Percentiles rank a stretch among this genome's conserved stretches.
Evolutionary conservation across 2,888 invertebrate genomes (phyloP).

Genomic region (Ennomos erosarius): DNA sequence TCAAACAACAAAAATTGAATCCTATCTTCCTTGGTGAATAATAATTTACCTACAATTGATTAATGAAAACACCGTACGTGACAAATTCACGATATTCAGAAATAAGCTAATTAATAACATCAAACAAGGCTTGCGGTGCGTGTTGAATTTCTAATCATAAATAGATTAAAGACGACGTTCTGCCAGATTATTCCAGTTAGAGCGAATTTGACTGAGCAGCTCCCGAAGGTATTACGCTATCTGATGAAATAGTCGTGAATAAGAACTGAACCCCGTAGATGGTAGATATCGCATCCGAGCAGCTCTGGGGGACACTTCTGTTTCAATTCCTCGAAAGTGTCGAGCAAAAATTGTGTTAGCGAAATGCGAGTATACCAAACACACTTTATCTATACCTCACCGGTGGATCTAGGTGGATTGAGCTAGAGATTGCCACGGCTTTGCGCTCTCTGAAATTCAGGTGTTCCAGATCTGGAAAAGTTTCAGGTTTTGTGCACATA

Average conservation of each 20-base stretch:
- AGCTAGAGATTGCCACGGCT: slow-evolving; percentile 37
- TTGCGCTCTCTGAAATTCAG: slow-evolving; percentile 22
- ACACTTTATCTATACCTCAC: slow-evolving; percentile 19
- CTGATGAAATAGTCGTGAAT: slow-evolving; percentile 31
- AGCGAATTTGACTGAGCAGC: slow-evolving; percentile 8
- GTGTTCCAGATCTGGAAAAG: not conserved
- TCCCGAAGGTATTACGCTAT: slow-evolving; percentile 18
- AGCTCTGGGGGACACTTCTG: slow-evolving; percentile 68
- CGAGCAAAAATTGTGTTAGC: slow-evolving; percentile 70
- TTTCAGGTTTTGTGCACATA: not conserved
- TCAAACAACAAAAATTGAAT: slow-evolving; percentile 25
- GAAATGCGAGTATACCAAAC: slow-evolving; percentile 40
- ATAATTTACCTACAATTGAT: slow-evolving; percentile 8
- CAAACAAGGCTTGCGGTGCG: slow-evolving; percentile 10
- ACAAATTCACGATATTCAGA: slow-evolving; percentile 26
- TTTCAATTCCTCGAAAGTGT: slow-evolving; percentile 75
- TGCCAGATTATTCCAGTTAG: slow-evolving; percentile 2
- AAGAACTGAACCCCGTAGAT: slow-evolving; percentile 44
- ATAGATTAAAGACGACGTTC: slow-evolving; percentile 11
- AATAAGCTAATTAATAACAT: slow-evolving; percentile 23
- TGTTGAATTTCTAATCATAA: slow-evolving; percentile 18
- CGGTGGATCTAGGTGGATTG: slow-evolving; percentile 24
- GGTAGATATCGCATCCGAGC: slow-evolving; percentile 45
- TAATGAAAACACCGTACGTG: slow-evolving; percentile 24
- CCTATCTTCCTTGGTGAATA: slow-evolving; percentile 23